Conservation (phyloP, 2,113 vertebrate genomes). For the Solea senegalensis region DNA sequence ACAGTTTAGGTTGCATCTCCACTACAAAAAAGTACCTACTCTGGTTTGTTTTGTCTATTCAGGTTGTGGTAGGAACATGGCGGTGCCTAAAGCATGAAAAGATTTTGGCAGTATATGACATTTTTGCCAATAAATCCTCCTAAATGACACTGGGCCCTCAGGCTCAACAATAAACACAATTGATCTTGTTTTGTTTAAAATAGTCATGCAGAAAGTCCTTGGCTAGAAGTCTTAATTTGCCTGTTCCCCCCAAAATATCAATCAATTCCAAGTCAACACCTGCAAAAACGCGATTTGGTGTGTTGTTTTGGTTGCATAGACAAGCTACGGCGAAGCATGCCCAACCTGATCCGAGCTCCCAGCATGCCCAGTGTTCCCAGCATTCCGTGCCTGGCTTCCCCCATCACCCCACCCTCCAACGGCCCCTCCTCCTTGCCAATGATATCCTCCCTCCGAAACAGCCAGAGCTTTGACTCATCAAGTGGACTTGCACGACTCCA, state of each 20-base stretch:
- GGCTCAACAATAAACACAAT: no score
- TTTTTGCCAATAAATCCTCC: no score
- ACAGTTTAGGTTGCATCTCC: no score
- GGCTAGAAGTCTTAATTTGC: no score
- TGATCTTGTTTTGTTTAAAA: no score
- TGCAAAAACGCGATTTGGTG: conserved; percentile 12
- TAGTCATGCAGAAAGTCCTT: no score
- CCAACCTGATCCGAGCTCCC: conserved; percentile 87
- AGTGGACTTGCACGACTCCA: conserved; percentile 90
- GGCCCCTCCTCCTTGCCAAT: conserved; percentile 85
- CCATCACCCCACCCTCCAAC: conserved; percentile 70
- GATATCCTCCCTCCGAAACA: conserved; percentile 88
- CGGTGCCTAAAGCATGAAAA: no score
- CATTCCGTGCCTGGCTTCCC: conserved; percentile 83
- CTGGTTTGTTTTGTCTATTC: no score
- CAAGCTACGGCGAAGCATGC: conserved; percentile 97
- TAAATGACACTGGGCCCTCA: no score
- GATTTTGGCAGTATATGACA: no score
- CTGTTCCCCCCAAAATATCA: no score
- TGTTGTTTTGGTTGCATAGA: conserved; percentile 79
- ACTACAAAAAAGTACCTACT: no score
- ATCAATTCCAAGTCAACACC: neutral
- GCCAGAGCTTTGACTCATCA: conserved; percentile 97
- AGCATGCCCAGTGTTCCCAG: conserved; percentile 94
- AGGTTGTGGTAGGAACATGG: neutral